Conservation (phyloP, 2,888 invertebrate species). For the Iselma pallidipennis region DNA sequence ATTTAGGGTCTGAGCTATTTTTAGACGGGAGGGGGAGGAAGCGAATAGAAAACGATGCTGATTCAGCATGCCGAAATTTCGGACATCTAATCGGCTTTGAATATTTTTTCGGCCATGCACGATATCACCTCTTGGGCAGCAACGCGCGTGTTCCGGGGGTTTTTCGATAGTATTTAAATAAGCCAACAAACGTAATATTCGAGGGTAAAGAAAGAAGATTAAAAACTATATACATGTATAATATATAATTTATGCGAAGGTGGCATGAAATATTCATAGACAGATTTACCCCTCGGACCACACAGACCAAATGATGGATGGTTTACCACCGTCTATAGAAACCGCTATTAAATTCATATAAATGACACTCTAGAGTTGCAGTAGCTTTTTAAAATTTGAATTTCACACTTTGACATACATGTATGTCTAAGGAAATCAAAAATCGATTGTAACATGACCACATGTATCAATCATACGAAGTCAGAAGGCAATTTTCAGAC, state of each 20-base stretch:
- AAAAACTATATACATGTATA: conserved; percentile 1
- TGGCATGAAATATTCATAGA: conserved; percentile 12
- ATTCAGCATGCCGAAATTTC: conserved; percentile 27
- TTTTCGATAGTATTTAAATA: conserved; percentile 22
- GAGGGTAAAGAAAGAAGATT: conserved; percentile 17
- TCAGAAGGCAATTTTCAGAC: neutral
- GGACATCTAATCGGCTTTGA: conserved; percentile 30
- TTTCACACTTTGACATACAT: too few species aligned
- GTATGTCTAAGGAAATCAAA: neutral
- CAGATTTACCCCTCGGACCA: neutral
- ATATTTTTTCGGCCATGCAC: conserved; percentile 28
- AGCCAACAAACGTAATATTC: conserved; percentile 15
- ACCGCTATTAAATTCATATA: too few species aligned
- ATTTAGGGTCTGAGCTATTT: conserved; percentile 3
- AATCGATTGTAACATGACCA: neutral
- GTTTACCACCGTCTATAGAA: neutral
- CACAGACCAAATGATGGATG: neutral
- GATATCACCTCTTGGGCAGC: conserved; percentile 23
- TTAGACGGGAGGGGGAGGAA: neutral
- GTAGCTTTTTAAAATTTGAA: too few species aligned
- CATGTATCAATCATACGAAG: neutral
- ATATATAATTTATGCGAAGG: conserved; percentile 12
- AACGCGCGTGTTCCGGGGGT: conserved; percentile 7
- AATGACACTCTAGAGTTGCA: too few species aligned
- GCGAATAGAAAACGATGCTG: conserved; percentile 3